phyloP scores from a whole-genome alignment of 2,113 vertebrate genomes.

The Alouatta palliata region DNA sequence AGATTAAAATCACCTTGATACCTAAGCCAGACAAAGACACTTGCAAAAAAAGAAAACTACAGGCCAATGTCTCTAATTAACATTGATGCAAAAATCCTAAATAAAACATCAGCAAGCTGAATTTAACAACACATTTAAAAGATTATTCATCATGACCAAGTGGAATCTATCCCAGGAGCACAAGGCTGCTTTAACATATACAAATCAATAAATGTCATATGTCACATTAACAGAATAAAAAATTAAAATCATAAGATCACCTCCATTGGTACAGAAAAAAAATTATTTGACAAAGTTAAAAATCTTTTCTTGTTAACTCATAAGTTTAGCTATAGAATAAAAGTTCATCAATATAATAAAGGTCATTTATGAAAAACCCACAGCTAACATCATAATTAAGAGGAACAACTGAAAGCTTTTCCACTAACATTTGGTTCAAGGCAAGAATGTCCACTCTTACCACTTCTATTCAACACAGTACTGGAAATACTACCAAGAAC shows the following conservation, averaged over 20 bases:
- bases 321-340: background rate
- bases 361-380: background rate
- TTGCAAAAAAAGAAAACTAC: background rate
- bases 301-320: background rate
- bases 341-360: background rate
- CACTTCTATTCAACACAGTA: background rate
- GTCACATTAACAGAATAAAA: background rate
- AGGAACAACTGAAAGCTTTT: background rate
- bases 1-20: background rate
- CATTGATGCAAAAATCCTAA: background rate
- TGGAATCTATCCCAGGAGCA: background rate
- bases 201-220: background rate
- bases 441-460: background rate
- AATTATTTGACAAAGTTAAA: background rate
- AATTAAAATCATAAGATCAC: background rate
- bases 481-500: background rate
- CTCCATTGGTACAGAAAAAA: background rate
- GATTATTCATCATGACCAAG: background rate
- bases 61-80: background rate
- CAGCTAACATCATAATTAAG: background rate
- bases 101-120: background rate
- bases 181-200: background rate
- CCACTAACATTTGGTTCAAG: background rate
- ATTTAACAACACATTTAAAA: background rate
- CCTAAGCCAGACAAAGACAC: background rate